phyloP scores from a whole-genome alignment of 2,113 vertebrate genomes.

The Glaucomys volans region DNA sequence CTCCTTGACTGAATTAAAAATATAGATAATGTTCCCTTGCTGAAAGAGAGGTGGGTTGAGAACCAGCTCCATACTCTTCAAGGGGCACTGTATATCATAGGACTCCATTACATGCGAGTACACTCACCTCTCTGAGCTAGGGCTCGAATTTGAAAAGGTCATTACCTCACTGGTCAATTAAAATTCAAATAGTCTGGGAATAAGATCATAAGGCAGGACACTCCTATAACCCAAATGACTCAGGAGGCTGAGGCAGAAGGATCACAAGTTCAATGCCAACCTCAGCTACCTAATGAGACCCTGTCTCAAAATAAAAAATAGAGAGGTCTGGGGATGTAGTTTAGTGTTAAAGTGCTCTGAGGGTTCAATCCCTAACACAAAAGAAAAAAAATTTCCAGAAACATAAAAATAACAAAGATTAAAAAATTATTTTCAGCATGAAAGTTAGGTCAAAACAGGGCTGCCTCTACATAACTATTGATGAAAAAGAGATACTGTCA shows the following conservation, averaged over 20 bases:
- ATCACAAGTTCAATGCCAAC: no score
- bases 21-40: not conserved
- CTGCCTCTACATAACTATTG: not conserved
- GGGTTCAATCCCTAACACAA: no score
- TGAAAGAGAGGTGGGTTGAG: not conserved
- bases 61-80: not conserved
- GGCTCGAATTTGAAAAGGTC: not conserved
- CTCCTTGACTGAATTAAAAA: not conserved
- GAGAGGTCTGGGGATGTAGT: no score
- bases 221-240: no score
- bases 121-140: not conserved
- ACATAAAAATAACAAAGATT: not conserved
- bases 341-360: no score
- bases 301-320: no score
- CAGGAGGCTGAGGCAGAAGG: no score
- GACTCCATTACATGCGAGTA: not conserved
- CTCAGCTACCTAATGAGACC: no score
- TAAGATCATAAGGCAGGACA: not conserved
- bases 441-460: not conserved
- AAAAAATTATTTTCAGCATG: not conserved
- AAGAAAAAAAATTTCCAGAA: no score
- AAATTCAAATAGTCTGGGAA: constrained; percentile 11
- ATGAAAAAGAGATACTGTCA: not conserved
- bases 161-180: not conserved
- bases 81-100: not conserved